Evolutionary conservation across 2,888 invertebrate genomes (phyloP), one percentile per base, ranked within the genome.

Genomic region (Diaprepes abbreviatus): DNA sequence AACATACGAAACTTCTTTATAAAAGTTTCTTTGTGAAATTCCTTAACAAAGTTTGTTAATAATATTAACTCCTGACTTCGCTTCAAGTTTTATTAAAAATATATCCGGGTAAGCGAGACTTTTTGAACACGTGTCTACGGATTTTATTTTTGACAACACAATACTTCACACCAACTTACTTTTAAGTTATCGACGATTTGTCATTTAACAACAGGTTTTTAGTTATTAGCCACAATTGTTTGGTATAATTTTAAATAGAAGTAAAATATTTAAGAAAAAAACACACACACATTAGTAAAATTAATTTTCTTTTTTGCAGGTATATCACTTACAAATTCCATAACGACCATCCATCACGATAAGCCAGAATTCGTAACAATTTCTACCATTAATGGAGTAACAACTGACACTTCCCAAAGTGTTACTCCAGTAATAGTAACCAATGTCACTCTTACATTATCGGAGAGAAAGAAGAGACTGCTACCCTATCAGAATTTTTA

Each of bases 401-500:
- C 55, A 43, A 60, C 19, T 62, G 57, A 7, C 1, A 48, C 21
- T 12, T n/a, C 31, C 5, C 50, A 10, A 6, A 69, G 57, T 31
- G 7, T 36, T 9, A 35, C 52, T 10, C 21, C 43, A 2, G 9
- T 48, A 6, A 19, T 33, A 10, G 10, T 28, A 4, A 43, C 12
- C 12, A 54, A 79, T 54, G 68, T 75, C 3, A 79, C 76, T 48
- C 79, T 90, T 9, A 71, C 74, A 1, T 36, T 72, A 2, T 40
- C 85, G 60, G 91, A 93, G 83, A 87, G 94, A 57, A 91, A 91
- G 79, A 89, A 94, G 77, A 87, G 94, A 73, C 83, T 94, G 54
- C 91, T 94, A 78, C 94, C 94, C 1, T 94, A 94, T 81, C 92
- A 92, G 89, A 93, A 92, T 33, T 94, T 91, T 83, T 94, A 93